A percentile compares a stretch with the other conserved stretches of the same genome.
Evolutionary conservation across 2,888 invertebrate species (phyloP).

Genomic region (Scaptomyza parva): DNA sequence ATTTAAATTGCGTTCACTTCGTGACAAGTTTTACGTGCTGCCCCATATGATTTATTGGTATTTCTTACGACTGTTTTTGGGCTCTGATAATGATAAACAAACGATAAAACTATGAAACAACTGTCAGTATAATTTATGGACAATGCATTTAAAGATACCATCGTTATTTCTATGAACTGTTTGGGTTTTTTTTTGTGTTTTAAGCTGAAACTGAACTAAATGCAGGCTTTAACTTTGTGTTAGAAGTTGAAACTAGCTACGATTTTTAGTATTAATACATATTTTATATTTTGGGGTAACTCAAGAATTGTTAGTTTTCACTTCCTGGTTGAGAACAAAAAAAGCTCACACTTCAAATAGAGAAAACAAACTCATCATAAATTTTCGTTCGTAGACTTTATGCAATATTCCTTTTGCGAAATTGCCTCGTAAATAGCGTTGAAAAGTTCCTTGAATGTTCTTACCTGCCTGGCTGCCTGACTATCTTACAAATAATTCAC

Average conservation of each 20-base stretch:
- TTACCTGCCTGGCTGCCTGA: conserved; percentile 14
- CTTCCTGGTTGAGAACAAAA: conserved; percentile 28
- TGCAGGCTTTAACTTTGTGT: neutral
- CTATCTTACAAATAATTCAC: conserved; percentile 72
- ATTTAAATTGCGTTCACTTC: conserved; percentile 65
- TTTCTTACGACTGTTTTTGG: conserved; percentile 14
- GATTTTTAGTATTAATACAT: conserved; percentile 3
- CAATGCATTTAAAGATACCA: conserved; percentile 57
- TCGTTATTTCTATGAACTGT: conserved; percentile 50
- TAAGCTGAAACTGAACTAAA: conserved; percentile 8
- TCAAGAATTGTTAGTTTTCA: conserved; percentile 10
- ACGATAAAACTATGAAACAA: conserved; percentile 38
- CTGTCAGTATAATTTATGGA: conserved; percentile 65
- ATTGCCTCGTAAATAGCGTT: conserved; percentile 60
- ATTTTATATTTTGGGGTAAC: neutral
- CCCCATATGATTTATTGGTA: conserved; percentile 65
- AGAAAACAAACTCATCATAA: conserved; percentile 46
- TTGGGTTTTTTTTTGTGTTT: conserved; percentile 1
- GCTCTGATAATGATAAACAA: conserved; percentile 38
- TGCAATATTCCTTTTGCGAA: conserved; percentile 53
- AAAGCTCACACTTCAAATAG: conserved; percentile 14
- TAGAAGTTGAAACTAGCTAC: neutral
- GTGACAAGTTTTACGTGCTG: conserved; percentile 57
- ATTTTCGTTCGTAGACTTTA: conserved; percentile 32
- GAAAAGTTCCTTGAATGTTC: conserved; percentile 44